phyloP scores from a whole-genome alignment of 1,140 invertebrate species.

The Drosophila subpulchrella region DNA sequence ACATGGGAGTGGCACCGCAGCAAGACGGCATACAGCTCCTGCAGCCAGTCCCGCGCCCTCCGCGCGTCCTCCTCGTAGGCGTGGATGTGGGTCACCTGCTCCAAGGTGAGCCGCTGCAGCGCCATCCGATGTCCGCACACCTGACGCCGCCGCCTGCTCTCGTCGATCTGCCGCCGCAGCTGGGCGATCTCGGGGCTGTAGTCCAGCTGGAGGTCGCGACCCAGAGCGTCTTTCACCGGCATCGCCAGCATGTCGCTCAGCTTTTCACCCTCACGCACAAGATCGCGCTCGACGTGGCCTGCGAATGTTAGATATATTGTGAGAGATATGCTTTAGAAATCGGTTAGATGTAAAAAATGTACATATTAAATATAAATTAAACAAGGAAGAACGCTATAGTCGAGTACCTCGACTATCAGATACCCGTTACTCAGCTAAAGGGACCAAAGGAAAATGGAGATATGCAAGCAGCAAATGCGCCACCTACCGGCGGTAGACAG shows the following conservation, averaged over 20 bases:
- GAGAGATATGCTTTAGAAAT: neutral
- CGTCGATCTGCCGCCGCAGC: conserved; percentile 88
- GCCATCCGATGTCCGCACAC: conserved; percentile 89
- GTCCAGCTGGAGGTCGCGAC: conserved; percentile 90
- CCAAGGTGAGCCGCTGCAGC: conserved; percentile 90
- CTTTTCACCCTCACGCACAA: conserved; percentile 91
- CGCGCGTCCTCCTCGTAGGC: conserved; percentile 91
- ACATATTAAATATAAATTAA: no score
- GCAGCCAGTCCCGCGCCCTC: conserved; percentile 91
- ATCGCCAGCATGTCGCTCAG: conserved; percentile 91
- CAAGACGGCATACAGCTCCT: conserved; percentile 90
- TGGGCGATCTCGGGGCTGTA: conserved; percentile 90
- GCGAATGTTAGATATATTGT: conserved; percentile 16
- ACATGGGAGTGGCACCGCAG: conserved; percentile 89
- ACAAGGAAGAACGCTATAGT: no score
- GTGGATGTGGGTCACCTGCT: conserved; percentile 90
- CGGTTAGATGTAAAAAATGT: neutral
- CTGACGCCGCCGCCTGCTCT: conserved; percentile 88
- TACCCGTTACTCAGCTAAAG: no score
- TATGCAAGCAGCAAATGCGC: no score
- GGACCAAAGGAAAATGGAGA: no score
- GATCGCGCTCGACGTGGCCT: conserved; percentile 88
- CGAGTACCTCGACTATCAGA: no score
- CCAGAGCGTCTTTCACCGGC: conserved; percentile 92
- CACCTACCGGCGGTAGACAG: no score